Conservation (phyloP, 2,797 vertebrate genomes). For the Syncerus caffer region DNA sequence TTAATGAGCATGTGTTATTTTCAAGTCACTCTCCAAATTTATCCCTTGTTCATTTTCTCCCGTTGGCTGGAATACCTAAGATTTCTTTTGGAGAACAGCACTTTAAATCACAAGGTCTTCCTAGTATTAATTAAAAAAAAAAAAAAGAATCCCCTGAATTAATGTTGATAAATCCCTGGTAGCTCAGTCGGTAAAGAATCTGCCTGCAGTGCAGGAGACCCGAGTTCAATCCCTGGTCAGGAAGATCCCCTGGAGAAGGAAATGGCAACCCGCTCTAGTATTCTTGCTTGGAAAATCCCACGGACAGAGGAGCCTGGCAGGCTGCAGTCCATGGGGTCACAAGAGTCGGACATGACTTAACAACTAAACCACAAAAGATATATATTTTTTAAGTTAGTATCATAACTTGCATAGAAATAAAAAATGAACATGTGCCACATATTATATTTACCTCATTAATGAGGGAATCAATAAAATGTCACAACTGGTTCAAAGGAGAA, state of each 20-base stretch:
- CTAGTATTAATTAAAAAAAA: conserved; percentile 49
- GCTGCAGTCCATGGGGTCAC: background rate
- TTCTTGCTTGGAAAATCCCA: background rate
- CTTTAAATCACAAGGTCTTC: conserved; percentile 52
- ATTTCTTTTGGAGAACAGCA: conserved; percentile 57
- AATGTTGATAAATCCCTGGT: background rate
- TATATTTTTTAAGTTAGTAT: background rate
- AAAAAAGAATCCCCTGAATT: conserved; percentile 44
- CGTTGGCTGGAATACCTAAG: conserved; percentile 16
- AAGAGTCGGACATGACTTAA: background rate
- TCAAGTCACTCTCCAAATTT: conserved; percentile 32
- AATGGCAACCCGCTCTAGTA: background rate
- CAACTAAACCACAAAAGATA: background rate
- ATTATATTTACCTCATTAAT: background rate
- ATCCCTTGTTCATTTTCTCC: conserved; percentile 46
- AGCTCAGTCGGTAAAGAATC: background rate
- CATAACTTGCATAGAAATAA: background rate
- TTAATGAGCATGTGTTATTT: conserved; percentile 28
- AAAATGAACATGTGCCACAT: background rate
- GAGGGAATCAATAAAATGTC: background rate
- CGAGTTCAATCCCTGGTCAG: background rate
- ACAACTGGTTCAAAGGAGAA: background rate
- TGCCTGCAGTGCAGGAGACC: background rate
- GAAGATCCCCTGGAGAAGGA: background rate
- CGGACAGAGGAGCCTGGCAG: no score